Conservation (phyloP, 2,113 vertebrate genomes). For the Esox niger region DNA sequence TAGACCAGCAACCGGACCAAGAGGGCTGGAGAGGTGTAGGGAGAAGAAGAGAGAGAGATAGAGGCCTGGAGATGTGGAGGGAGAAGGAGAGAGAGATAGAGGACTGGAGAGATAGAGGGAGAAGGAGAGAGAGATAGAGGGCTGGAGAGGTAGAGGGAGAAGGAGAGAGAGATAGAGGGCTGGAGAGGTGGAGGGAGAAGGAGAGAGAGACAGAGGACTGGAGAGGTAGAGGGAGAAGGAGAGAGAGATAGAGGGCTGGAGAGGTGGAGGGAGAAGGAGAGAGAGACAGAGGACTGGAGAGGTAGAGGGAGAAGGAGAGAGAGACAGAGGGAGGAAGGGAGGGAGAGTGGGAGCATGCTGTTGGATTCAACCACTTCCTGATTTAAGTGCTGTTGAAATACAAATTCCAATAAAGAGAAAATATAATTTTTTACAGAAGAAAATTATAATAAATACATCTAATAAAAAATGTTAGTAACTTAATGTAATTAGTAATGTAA, state of each 20-base stretch:
- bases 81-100: conserved; percentile 26
- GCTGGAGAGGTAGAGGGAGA: neutral
- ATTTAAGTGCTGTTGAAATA: too few relatives aligned
- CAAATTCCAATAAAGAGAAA: too few relatives aligned
- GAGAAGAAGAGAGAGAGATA: neutral
- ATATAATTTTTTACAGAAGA: too few relatives aligned
- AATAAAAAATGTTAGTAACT: too few relatives aligned
- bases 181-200: conserved; percentile 34
- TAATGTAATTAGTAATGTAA: too few relatives aligned
- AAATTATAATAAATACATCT: too few relatives aligned
- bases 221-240: conserved; percentile 34
- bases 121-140: conserved; percentile 11
- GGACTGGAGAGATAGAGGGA: conserved; percentile 9
- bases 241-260: neutral
- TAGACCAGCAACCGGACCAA: neutral
- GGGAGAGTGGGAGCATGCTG: too few relatives aligned
- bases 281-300: too few relatives aligned
- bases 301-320: too few relatives aligned
- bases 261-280: too few relatives aligned
- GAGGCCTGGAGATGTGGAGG: conserved; percentile 1
- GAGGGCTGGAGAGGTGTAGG: neutral
- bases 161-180: conserved; percentile 26
- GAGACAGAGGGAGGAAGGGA: too few relatives aligned
- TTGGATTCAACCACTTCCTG: too few relatives aligned
- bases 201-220: neutral